Evolutionary conservation across 2,113 vertebrate genomes (phyloP).

Genomic region (Carettochelys insculpta): DNA sequence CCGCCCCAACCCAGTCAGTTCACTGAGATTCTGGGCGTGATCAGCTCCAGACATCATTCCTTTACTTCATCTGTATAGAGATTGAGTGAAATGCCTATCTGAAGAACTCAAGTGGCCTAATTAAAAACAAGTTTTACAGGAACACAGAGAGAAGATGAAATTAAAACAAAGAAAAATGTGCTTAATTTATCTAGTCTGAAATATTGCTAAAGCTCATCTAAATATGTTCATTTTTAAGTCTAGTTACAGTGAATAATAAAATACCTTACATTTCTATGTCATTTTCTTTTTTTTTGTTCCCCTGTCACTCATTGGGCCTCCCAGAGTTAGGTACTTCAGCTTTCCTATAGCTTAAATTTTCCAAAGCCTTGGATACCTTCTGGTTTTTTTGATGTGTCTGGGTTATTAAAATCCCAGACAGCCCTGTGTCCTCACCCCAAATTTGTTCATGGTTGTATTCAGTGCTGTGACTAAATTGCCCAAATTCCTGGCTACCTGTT

Average conservation of each 20-base stretch:
- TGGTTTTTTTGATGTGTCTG: constrained; percentile 7
- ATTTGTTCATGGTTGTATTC: background rate
- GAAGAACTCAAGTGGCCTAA: background rate
- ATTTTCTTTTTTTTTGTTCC: background rate
- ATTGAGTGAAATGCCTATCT: background rate
- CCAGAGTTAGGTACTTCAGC: background rate
- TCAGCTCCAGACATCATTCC: background rate
- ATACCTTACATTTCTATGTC: accelerated
- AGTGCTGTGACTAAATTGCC: background rate
- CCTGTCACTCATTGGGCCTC: background rate
- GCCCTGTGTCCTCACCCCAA: background rate
- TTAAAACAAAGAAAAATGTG: background rate
- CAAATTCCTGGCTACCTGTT: background rate
- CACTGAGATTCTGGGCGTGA: accelerated
- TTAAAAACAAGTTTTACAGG: background rate
- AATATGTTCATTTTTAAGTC: background rate
- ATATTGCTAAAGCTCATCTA: background rate
- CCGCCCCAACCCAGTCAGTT: too few relatives aligned
- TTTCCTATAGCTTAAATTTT: background rate
- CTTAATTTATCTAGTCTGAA: background rate
- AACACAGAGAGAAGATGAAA: background rate
- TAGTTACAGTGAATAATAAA: background rate
- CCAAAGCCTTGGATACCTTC: background rate
- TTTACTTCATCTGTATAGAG: background rate
- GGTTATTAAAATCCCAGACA: background rate